These are phyloP conservation scores for Rhogogaster chlorosoma DNA, from an alignment of 2,888 invertebrate species.

Conservation along the genomic window DNA sequence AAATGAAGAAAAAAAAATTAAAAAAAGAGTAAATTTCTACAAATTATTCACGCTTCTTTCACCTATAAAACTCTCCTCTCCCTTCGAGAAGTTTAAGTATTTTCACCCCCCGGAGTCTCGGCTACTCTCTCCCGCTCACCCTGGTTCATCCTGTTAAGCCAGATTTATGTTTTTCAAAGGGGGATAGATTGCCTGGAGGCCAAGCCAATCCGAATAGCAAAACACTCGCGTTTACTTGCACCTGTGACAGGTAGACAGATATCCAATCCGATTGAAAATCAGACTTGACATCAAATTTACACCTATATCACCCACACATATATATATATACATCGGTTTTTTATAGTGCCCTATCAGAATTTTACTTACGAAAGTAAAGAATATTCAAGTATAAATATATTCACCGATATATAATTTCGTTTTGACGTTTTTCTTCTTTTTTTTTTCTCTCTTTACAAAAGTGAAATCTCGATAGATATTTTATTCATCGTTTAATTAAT, in stretches of 20 bases:
- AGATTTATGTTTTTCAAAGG: conserved; percentile 36
- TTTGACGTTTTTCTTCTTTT: no score
- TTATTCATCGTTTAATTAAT: no score
- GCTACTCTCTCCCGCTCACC: conserved; percentile 21
- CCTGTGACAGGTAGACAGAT: conserved; percentile 43
- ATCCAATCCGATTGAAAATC: conserved; percentile 44
- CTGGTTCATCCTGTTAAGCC: conserved; percentile 45
- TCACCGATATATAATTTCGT: no score
- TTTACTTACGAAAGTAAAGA: no score
- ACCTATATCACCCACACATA: background rate
- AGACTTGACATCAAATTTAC: background rate
- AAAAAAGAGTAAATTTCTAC: background rate
- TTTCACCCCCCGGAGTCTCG: background rate
- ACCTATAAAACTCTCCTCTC: conserved; percentile 1
- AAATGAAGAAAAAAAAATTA: background rate
- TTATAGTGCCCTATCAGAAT: no score
- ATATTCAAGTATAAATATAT: no score
- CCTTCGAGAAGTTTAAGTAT: conserved; percentile 15
- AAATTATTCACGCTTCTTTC: background rate
- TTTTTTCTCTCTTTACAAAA: no score
- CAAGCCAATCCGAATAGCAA: conserved; percentile 43
- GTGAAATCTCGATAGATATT: no score
- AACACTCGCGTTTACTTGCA: conserved; percentile 43
- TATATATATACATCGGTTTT: background rate
- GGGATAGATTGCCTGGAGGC: conserved; percentile 41